Percentiles rank a stretch among this genome's conserved stretches.
These are phyloP conservation scores for Stegodyphus mimosarum DNA, from an alignment of 1,140 invertebrate species.

Conservation along the genomic window DNA sequence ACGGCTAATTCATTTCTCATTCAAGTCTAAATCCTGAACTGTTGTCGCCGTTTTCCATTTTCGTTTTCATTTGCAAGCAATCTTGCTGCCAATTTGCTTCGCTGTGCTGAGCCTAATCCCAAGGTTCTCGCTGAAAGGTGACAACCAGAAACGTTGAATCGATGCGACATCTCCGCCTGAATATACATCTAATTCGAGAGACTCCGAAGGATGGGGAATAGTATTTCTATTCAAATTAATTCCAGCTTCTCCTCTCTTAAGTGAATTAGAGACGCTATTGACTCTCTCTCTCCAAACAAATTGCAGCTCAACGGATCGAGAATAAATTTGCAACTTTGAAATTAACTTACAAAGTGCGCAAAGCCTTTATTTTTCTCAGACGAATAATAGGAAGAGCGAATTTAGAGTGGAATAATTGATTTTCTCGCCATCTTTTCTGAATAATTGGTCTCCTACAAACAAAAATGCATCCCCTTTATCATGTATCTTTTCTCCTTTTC, in stretches of 20 bases:
- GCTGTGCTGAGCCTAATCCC: not conserved
- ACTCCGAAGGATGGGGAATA: not conserved
- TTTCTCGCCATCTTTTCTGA: not conserved
- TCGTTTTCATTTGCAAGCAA: not conserved
- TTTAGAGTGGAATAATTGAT: not conserved
- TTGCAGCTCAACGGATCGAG: not conserved
- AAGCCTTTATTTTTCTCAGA: not conserved
- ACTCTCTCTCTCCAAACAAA: not conserved
- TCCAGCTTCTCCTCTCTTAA: not conserved
- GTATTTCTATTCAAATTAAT: constrained; percentile 1
- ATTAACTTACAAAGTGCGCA: not conserved
- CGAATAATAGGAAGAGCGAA: not conserved
- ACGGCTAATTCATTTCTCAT: no score
- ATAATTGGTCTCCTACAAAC: not conserved
- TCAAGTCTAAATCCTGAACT: no score
- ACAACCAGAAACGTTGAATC: not conserved
- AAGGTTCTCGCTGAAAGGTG: not conserved
- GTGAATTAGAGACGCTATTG: not conserved
- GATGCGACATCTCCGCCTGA: not conserved
- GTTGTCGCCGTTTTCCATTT: not conserved
- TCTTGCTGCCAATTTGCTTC: not conserved
- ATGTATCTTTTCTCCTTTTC: no score
- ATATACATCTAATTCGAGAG: not conserved
- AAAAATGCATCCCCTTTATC: not conserved
- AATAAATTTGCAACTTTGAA: constrained; percentile 1